phyloP scores from a whole-genome alignment of 2,113 vertebrate species.

The Oxyruncus cristatus region DNA sequence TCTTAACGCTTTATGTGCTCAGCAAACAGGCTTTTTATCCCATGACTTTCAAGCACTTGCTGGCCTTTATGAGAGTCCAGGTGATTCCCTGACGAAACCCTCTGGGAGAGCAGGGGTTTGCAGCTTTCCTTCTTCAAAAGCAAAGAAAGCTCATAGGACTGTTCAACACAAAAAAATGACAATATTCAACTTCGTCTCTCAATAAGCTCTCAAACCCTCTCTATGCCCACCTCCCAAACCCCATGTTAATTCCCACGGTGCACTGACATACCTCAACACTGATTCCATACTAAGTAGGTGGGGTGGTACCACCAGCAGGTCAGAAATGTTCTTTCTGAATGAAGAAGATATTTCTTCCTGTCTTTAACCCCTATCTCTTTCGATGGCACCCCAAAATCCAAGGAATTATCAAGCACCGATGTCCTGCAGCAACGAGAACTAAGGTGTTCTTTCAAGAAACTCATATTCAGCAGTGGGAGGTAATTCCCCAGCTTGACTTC shows the following conservation, averaged over 20 bases:
- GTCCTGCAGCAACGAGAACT: not conserved
- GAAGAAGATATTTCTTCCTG: too few species aligned
- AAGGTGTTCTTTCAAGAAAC: not conserved
- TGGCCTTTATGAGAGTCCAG: not conserved
- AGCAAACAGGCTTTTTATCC: not conserved
- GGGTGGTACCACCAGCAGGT: not conserved
- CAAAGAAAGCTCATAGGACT: not conserved
- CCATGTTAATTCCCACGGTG: not conserved
- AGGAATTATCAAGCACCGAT: not conserved
- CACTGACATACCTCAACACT: fast-evolving
- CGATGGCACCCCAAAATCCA: not conserved
- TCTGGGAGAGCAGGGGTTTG: not conserved
- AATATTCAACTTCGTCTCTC: not conserved
- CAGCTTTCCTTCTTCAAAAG: not conserved
- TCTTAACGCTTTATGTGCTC: not conserved
- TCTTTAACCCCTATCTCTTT: not conserved
- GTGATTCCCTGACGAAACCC: not conserved
- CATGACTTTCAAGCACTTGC: not conserved
- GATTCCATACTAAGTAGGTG: not conserved
- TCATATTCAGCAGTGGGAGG: not conserved
- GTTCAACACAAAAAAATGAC: not conserved
- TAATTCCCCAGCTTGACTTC: not conserved
- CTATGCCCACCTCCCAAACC: not conserved
- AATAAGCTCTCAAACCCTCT: not conserved
- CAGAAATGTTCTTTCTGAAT: not conserved